Percentiles rank a stretch among this genome's conserved stretches.
Conservation (phyloP, 2,113 vertebrate species). For the Solenodon paradoxus region DNA sequence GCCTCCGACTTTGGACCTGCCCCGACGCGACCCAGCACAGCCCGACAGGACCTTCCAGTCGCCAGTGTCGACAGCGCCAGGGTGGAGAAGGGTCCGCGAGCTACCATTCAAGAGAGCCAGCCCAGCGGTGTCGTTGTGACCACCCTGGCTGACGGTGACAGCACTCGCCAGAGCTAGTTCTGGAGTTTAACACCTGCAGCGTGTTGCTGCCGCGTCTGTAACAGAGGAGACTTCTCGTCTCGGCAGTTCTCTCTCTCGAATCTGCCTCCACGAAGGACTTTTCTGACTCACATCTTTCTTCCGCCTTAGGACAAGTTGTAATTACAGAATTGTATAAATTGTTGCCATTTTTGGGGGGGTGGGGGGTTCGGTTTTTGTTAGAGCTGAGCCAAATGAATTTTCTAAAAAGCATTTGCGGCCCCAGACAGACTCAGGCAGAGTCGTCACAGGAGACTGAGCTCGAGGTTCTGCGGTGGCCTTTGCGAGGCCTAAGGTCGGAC, state of each 20-base stretch:
- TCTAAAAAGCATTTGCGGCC: constrained; percentile 19
- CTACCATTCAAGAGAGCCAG: neutral
- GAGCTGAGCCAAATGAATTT: constrained; percentile 52
- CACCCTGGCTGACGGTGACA: neutral
- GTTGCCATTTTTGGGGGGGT: neutral
- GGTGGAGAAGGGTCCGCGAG: neutral
- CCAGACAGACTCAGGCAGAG: accelerated
- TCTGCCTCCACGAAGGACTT: constrained; percentile 7
- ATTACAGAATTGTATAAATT: constrained; percentile 44
- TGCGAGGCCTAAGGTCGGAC: neutral
- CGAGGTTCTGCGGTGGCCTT: neutral
- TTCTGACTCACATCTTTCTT: constrained; percentile 4
- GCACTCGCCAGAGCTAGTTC: neutral
- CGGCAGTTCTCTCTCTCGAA: neutral
- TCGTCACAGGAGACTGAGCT: neutral
- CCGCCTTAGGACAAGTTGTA: neutral
- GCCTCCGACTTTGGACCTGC: too few species aligned
- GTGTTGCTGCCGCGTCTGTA: neutral
- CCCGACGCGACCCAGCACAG: too few species aligned
- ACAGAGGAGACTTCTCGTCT: neutral
- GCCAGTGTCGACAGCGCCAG: accelerated
- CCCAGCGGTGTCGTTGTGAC: neutral
- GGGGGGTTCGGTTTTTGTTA: neutral
- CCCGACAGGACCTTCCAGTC: neutral
- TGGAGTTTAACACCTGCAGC: neutral